Evolutionary conservation across 2,888 invertebrate genomes (phyloP).

Genomic region (Lacanobia wlatinum): DNA sequence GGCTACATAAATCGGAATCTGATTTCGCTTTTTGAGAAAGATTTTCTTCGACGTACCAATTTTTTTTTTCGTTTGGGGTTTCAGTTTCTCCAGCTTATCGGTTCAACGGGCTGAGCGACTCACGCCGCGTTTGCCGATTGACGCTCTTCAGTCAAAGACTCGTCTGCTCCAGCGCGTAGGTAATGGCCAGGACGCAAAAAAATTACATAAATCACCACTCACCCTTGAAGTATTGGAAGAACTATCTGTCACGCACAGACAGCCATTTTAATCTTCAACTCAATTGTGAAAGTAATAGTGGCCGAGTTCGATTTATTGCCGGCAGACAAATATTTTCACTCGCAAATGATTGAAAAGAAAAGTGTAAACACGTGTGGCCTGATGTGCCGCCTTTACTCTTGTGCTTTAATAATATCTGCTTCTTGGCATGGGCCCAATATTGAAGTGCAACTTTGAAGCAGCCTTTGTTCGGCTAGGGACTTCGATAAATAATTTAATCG

Average conservation of each 20-base stretch:
- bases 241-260: constrained; percentile 4
- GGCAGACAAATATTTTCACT: constrained; percentile 20
- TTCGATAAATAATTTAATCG: constrained; percentile 6
- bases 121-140: constrained; percentile 15
- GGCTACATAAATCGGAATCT: background rate
- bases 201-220: constrained; percentile 16
- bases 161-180: constrained; percentile 12
- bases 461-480: background rate
- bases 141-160: constrained; percentile 24
- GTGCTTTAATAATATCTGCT: constrained; percentile 34
- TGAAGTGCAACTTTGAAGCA: constrained; percentile 2
- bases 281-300: constrained; percentile 3
- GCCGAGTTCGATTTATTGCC: constrained; percentile 14
- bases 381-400: constrained; percentile 23
- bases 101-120: constrained; percentile 8
- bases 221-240: constrained; percentile 10
- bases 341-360: constrained; percentile 22
- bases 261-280: background rate
- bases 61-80: no score
- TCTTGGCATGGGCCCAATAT: constrained; percentile 30
- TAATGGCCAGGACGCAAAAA: background rate
- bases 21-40: background rate
- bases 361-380: constrained; percentile 17
- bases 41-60: background rate
- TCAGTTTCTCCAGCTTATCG: constrained; percentile 6